Base-by-base conservation (phyloP, 2,797 vertebrate genomes). In the Poeciliopsis paucimaculata region DNA sequence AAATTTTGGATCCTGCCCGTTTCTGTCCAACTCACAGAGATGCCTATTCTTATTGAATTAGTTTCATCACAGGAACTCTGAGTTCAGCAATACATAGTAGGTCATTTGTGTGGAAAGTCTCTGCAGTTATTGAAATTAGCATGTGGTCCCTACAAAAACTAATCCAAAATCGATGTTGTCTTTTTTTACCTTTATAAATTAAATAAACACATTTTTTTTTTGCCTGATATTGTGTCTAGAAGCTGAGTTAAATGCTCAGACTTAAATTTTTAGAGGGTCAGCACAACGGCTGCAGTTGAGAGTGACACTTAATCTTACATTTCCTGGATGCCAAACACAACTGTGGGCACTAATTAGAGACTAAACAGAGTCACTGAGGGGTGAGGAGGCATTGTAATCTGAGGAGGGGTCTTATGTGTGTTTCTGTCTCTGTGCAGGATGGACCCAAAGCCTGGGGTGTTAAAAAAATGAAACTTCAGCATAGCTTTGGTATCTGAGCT, bases 301-400 rank as follows among this genome's bases (percentile, higher is more conserved):
- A 83, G 77, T 85, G 92, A 91, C 88, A 89, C 80, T 83, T 84
- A 91, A 91, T 93, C 90, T 87, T 80, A 77, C 84, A 72, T 83
- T 80, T 81, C 62, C 60, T 77, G 82, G 85, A 89, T 89, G 85
- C 87, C 87, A 87, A 87, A 89, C 87, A 87, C 90, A 92, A 92
- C 89, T 94, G 93, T 82, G 64, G 82, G 83, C 79, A 85, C 93
- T 94, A 95, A 95, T 94, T 94, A 92, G 93, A 90, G 91, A 76
- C 87, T 89, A 70, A 11, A 23, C 86, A 87, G 89, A 90, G 88
- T 86, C 84, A 86, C 84, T 89, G 55, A 76, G 84, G 89, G 90
- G 79, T 2, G 81, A 73, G 80, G 77, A 83, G 46, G 36, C 74
- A 66, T 82, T 80, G 90, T 90, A 93, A 92, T 90, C 77, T 41